phyloP scores from a whole-genome alignment of 2,888 invertebrate genomes.

The Eremobia ochroleuca region DNA sequence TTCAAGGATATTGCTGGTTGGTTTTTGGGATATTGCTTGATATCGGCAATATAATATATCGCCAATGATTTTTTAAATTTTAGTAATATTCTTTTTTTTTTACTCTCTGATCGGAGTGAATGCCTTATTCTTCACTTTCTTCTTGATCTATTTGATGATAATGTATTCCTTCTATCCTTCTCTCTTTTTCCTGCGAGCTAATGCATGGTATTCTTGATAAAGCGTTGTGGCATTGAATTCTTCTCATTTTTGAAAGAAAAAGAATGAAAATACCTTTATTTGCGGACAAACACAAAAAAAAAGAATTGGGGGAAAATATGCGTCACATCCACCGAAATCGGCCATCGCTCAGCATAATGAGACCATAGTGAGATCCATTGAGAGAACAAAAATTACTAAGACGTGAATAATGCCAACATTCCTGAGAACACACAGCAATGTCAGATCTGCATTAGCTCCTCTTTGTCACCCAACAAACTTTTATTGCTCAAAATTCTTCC shows the following conservation, averaged over 20 bases:
- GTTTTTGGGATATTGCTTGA: too few species aligned
- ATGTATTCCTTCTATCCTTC: neutral
- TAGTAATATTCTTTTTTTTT: neutral
- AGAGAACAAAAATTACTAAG: neutral
- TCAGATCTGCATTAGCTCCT: slow-evolving; percentile 39
- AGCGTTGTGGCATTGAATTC: neutral
- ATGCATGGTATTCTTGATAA: neutral
- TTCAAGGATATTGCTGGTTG: too few species aligned
- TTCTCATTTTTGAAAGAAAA: neutral
- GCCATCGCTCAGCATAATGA: too few species aligned
- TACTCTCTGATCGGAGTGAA: neutral
- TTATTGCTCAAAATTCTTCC: slow-evolving; percentile 79
- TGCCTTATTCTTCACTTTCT: neutral
- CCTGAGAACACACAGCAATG: neutral
- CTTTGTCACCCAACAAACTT: slow-evolving; percentile 65
- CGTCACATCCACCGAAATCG: too few species aligned
- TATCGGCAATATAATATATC: too few species aligned
- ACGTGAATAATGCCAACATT: neutral
- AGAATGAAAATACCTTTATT: too few species aligned
- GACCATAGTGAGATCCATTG: too few species aligned
- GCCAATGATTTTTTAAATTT: too few species aligned
- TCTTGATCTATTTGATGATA: neutral
- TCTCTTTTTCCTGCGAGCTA: neutral
- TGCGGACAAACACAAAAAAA: too few species aligned
- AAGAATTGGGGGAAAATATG: neutral